These are phyloP conservation scores for Stenichneumon culpator DNA, from an alignment of 2,888 invertebrate genomes.

Conservation along the genomic window DNA sequence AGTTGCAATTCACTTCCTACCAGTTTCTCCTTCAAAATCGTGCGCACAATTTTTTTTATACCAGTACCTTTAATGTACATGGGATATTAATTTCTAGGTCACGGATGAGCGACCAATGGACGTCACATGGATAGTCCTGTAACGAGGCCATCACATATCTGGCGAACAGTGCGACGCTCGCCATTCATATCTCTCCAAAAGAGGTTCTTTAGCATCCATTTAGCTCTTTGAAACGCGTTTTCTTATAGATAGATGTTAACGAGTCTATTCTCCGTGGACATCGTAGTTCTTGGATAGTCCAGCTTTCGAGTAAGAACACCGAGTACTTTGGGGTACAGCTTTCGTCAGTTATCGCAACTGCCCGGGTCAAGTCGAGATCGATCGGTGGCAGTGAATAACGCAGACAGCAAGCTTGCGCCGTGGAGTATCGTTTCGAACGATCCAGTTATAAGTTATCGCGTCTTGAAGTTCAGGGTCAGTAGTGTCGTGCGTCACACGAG, in stretches of 20 bases:
- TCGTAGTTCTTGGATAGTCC: too few relatives aligned
- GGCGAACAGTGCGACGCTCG: not conserved
- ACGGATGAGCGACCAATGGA: not conserved
- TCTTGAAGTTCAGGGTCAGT: slow-evolving; percentile 72
- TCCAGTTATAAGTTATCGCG: slow-evolving; percentile 71
- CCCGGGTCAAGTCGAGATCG: slow-evolving; percentile 22
- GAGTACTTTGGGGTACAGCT: not conserved
- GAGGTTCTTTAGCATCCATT: slow-evolving; percentile 25
- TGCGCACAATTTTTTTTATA: too few relatives aligned
- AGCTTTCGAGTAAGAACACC: too few relatives aligned
- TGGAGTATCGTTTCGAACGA: slow-evolving; percentile 61
- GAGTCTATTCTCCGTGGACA: not conserved
- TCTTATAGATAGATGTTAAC: not conserved
- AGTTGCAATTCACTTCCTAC: too few relatives aligned
- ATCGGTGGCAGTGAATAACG: slow-evolving; percentile 1
- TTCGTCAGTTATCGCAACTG: slow-evolving; percentile 15
- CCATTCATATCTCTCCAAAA: not conserved
- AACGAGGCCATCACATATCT: slow-evolving; percentile 8
- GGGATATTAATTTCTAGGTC: not conserved
- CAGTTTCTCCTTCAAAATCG: too few relatives aligned
- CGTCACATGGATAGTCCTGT: not conserved
- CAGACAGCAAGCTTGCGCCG: slow-evolving; percentile 11
- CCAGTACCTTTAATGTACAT: too few relatives aligned
- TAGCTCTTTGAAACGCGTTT: slow-evolving; percentile 16
- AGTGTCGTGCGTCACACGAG: slow-evolving; percentile 69